Percentiles rank a stretch among this genome's conserved stretches.
Evolutionary conservation across 2,113 vertebrate species (phyloP).

Genomic region (Cisticola juncidis): DNA sequence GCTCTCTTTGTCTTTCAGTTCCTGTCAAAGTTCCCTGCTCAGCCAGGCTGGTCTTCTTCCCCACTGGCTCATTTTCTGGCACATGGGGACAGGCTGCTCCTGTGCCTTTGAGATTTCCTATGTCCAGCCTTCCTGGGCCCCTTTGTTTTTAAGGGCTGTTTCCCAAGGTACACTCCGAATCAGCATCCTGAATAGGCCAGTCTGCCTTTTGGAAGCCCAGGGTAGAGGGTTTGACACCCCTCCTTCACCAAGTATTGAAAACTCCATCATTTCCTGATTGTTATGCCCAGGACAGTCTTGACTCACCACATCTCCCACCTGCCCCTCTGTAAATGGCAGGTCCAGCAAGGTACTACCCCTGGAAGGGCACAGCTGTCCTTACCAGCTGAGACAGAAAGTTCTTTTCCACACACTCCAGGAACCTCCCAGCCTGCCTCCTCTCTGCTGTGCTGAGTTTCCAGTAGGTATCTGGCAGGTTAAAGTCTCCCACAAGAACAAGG

Average conservation of each 20-base stretch:
- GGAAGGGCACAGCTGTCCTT: neutral
- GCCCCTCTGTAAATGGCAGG: neutral
- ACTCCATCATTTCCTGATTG: neutral
- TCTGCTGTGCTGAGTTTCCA: neutral
- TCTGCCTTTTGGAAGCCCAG: neutral
- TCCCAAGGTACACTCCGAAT: neutral
- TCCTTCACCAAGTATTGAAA: neutral
- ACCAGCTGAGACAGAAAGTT: neutral
- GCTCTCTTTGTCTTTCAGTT: neutral
- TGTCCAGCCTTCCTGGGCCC: neutral
- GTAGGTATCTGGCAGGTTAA: neutral
- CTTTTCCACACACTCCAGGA: neutral
- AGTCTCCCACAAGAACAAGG: neutral
- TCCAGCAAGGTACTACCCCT: neutral
- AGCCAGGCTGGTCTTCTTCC: neutral
- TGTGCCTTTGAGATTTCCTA: neutral
- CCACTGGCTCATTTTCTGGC: neutral
- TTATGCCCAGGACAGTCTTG: rapidly evolving
- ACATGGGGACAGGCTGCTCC: neutral
- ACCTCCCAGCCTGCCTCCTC: neutral
- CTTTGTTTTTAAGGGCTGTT: neutral
- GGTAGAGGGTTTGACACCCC: neutral
- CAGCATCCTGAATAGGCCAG: neutral
- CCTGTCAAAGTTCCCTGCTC: neutral
- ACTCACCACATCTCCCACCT: neutral